These are phyloP conservation scores for Ethmia dodecea DNA, from an alignment of 2,888 invertebrate genomes.

Conservation along the genomic window DNA sequence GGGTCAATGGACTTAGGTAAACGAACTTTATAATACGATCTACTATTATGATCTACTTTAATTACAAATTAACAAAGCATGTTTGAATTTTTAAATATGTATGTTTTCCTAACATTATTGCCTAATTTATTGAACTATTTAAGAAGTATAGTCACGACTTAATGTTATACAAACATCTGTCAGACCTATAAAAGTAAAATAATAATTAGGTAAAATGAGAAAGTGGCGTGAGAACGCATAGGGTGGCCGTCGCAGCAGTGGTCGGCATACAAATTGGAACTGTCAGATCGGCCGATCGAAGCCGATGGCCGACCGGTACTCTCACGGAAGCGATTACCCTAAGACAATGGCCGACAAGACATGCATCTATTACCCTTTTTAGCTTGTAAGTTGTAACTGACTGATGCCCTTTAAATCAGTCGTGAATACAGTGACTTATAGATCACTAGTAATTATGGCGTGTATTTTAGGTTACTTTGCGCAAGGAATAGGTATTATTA, in stretches of 20 bases:
- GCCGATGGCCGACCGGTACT: conserved; percentile 39
- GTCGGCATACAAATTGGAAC: conserved; percentile 61
- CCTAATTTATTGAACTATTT: no score
- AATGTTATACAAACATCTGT: neutral
- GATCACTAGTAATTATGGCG: no score
- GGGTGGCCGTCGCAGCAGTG: conserved; percentile 51
- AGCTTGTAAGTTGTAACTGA: conserved; percentile 46
- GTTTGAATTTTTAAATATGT: no score
- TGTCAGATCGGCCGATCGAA: conserved; percentile 50
- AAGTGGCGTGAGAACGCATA: conserved; percentile 63
- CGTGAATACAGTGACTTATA: no score
- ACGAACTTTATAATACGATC: neutral
- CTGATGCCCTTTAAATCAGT: conserved; percentile 50
- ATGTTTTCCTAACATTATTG: no score
- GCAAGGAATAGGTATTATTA: no score
- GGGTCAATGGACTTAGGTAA: neutral
- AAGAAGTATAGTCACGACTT: neutral
- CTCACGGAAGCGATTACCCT: conserved; percentile 74
- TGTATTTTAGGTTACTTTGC: no score
- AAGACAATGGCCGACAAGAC: conserved; percentile 71
- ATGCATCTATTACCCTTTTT: conserved; percentile 72
- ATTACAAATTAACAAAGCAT: neutral
- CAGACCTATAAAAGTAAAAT: no score
- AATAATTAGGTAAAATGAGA: conserved; percentile 64
- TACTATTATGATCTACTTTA: neutral